Conservation (phyloP, 1,140 invertebrate genomes). For the Cydia amplana region DNA sequence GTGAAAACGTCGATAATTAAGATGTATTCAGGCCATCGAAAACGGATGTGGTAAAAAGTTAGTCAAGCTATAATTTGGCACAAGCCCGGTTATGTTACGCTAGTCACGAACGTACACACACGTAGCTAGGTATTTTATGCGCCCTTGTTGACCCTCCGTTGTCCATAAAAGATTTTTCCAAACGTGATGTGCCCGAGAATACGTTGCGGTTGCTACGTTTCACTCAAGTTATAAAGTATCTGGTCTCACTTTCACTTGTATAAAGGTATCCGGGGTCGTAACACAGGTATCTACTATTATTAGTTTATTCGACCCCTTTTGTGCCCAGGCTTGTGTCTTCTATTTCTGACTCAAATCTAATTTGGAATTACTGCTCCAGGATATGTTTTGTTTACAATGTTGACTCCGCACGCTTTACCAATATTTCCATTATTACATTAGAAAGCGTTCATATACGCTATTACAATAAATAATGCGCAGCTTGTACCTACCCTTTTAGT, state of each 20-base stretch:
- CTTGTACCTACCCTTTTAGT: background rate
- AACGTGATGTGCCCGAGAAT: conserved; percentile 49
- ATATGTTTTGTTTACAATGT: background rate
- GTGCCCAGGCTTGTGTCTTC: background rate
- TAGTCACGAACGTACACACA: conserved; percentile 22
- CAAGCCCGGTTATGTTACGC: conserved; percentile 15
- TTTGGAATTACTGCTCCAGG: background rate
- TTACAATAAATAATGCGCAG: background rate
- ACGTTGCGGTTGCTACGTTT: conserved; percentile 55
- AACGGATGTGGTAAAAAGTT: conserved; percentile 24
- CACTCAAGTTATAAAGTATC: conserved; percentile 56
- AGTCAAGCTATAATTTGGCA: background rate
- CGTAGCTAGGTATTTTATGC: conserved; percentile 33
- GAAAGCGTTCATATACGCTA: background rate
- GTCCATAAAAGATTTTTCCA: conserved; percentile 40
- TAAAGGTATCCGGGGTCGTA: conserved; percentile 30
- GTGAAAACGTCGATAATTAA: conserved; percentile 23
- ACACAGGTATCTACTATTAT: conserved; percentile 14
- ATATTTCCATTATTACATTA: background rate
- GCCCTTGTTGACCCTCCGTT: conserved; percentile 31
- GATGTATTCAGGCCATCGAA: background rate
- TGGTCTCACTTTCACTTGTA: conserved; percentile 42
- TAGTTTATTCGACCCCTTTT: conserved; percentile 24
- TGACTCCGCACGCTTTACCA: background rate
- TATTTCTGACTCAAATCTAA: background rate